Evolutionary conservation across 2,888 invertebrate species (phyloP).

Genomic region (Mallateleia sp.): DNA sequence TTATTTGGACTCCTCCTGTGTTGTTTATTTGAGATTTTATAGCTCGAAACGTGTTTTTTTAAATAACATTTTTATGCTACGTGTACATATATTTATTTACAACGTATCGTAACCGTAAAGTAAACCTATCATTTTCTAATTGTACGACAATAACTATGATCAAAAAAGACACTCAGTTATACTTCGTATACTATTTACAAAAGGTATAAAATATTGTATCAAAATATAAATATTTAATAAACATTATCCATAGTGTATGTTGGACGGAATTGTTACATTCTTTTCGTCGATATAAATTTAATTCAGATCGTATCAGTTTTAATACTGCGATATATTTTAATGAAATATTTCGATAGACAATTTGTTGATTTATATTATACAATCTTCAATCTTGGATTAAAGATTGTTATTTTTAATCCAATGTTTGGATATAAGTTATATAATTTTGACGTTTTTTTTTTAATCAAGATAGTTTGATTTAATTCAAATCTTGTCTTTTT

Average conservation of each 20-base stretch:
- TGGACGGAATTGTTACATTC: constrained; percentile 57
- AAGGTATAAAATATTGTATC: constrained; percentile 62
- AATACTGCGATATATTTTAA: constrained; percentile 1
- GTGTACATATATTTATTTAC: constrained; percentile 71
- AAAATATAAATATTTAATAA: constrained; percentile 72
- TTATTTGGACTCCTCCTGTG: constrained; percentile 43
- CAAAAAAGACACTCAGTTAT: constrained; percentile 74
- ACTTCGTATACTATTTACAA: constrained; percentile 71
- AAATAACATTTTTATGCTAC: constrained; percentile 66
- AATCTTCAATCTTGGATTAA: no score
- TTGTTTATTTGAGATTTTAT: constrained; percentile 63
- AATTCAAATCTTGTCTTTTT: no score
- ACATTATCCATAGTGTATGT: constrained; percentile 47
- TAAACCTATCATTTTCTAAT: constrained; percentile 59
- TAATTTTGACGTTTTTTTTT: no score
- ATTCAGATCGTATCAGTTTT: no score
- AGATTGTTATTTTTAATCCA: no score
- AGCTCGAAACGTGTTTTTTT: constrained; percentile 48
- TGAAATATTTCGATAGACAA: constrained; percentile 13
- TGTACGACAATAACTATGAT: constrained; percentile 72
- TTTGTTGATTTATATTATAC: no score
- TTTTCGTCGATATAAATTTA: background rate
- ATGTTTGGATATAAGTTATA: no score
- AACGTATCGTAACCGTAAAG: constrained; percentile 46
- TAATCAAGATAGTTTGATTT: no score